Percentiles rank a stretch among this genome's conserved stretches.
Evolutionary conservation across 2,888 invertebrate genomes (phyloP).

Genomic region (Orthosia gothica): DNA sequence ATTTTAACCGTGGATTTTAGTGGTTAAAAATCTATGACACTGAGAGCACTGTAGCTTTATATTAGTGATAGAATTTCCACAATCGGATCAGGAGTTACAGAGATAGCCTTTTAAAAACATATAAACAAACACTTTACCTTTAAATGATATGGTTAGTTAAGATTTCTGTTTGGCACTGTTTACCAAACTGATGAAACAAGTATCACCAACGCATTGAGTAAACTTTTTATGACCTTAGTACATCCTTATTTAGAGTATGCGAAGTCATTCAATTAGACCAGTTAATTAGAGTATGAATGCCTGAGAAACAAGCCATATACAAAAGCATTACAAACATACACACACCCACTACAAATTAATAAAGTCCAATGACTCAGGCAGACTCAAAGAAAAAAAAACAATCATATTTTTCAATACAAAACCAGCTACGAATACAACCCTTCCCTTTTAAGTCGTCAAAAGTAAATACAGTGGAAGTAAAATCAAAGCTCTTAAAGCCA

Average conservation of each 20-base stretch:
- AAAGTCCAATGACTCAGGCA: conserved; percentile 40
- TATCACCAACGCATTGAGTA: neutral
- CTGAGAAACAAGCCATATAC: conserved; percentile 4
- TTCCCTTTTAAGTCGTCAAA: conserved; percentile 26
- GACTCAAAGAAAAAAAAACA: neutral
- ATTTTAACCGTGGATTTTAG: no score
- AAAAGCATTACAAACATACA: conserved; percentile 5
- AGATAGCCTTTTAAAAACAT: no score
- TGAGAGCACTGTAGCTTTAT: no score
- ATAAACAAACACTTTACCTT: no score
- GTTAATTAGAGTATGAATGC: conserved; percentile 28
- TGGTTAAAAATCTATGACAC: no score
- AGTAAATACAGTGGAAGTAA: conserved; percentile 40
- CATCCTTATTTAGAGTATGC: conserved; percentile 7
- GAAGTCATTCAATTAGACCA: conserved; percentile 48
- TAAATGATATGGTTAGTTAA: no score
- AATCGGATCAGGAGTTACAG: no score
- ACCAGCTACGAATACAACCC: neutral
- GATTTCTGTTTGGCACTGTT: no score
- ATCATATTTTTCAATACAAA: conserved; percentile 7
- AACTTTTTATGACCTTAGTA: neutral
- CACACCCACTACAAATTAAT: conserved; percentile 27
- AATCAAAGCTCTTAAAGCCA: conserved; percentile 37
- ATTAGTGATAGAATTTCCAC: no score
- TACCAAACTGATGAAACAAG: no score